Conservation (phyloP, 2,797 vertebrate species). For the Smutsia gigantea region DNA sequence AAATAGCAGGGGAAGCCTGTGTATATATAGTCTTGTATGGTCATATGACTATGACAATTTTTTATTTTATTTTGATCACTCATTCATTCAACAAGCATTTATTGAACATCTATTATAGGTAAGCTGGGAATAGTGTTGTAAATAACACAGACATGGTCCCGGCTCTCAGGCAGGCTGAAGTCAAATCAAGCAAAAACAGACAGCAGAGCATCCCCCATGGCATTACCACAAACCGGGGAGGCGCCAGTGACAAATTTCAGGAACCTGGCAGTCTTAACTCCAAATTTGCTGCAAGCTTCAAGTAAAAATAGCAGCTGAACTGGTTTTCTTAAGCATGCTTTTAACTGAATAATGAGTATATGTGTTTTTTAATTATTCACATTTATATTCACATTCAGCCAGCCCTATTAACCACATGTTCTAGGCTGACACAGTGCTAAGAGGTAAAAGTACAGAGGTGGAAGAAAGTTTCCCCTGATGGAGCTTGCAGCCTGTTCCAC, state of each 20-base stretch:
- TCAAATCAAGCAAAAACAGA: slow-evolving; percentile 62
- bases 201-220: slow-evolving; percentile 71
- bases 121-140: slow-evolving; percentile 39
- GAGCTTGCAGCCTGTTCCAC: background rate
- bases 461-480: background rate
- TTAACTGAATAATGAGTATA: background rate
- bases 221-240: slow-evolving; percentile 57
- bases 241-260: slow-evolving; percentile 64
- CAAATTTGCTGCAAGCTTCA: slow-evolving; percentile 42
- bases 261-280: slow-evolving; percentile 55
- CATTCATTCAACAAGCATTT: slow-evolving; percentile 48
- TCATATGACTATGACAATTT: background rate
- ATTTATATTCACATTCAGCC: background rate
- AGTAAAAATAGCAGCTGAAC: slow-evolving; percentile 67
- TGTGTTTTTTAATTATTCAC: background rate
- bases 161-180: slow-evolving; percentile 65
- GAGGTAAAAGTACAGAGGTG: background rate
- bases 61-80: background rate
- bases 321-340: slow-evolving; percentile 23
- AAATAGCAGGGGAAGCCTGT: background rate
- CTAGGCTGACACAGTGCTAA: background rate
- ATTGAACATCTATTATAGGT: background rate
- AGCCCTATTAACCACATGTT: background rate
- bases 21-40: background rate
- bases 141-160: slow-evolving; percentile 46